These are phyloP conservation scores for Hipposideros larvatus DNA, from an alignment of 2,797 vertebrate genomes.

Conservation along the genomic window DNA sequence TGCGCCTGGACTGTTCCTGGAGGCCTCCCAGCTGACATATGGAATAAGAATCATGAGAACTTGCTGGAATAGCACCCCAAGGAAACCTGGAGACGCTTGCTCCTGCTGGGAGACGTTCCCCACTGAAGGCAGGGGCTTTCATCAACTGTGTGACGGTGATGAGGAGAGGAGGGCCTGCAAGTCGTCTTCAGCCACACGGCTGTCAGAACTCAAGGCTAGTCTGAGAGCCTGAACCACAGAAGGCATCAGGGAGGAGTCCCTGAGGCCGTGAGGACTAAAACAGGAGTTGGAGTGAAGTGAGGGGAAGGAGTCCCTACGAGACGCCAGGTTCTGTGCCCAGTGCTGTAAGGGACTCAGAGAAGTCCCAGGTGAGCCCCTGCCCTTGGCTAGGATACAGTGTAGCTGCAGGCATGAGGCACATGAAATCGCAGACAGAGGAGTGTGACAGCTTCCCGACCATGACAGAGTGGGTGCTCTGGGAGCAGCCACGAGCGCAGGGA, in stretches of 20 bases:
- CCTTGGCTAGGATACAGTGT: background rate
- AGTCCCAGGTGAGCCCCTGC: background rate
- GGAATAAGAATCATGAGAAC: constrained; percentile 61
- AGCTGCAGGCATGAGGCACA: background rate
- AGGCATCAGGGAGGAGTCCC: too few species aligned
- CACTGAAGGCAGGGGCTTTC: background rate
- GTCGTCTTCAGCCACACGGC: background rate
- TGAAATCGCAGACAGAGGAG: background rate
- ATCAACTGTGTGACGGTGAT: background rate
- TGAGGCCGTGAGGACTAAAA: background rate
- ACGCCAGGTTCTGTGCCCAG: background rate
- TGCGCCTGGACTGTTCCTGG: constrained; percentile 56
- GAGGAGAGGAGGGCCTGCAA: background rate
- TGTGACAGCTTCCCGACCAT: background rate
- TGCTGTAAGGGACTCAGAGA: background rate
- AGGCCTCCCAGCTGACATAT: constrained; percentile 55
- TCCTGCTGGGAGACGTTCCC: background rate
- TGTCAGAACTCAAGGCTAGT: background rate
- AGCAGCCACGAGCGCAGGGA: background rate
- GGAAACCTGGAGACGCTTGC: background rate
- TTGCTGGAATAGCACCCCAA: constrained; percentile 59
- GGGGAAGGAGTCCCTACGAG: rapidly evolving
- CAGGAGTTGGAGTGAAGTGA: background rate
- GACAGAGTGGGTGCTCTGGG: background rate
- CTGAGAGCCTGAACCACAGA: background rate